Evolutionary conservation across 2,888 invertebrate species (phyloP).

Genomic region (Rotaria magnacalcarata): DNA sequence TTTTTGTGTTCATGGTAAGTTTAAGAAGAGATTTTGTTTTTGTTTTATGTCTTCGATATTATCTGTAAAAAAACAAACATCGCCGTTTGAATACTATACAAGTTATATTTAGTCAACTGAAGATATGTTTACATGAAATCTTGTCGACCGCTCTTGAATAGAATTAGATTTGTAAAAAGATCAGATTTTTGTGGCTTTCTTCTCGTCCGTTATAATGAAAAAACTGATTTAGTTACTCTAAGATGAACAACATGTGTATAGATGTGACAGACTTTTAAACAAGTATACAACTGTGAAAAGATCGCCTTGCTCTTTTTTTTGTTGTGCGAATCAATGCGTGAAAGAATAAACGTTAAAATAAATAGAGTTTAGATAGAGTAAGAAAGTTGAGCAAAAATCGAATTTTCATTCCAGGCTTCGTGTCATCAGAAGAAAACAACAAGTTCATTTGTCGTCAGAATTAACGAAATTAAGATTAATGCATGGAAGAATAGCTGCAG

Average conservation of each 20-base stretch:
- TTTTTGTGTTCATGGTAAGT: conserved; percentile 37
- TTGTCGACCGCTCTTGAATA: not conserved
- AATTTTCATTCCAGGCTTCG: too few species aligned
- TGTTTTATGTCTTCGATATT: too few species aligned
- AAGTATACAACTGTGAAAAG: not conserved
- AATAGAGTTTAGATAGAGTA: too few species aligned
- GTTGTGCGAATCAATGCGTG: too few species aligned
- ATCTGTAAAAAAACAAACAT: too few species aligned
- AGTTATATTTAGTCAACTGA: not conserved
- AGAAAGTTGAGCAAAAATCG: too few species aligned
- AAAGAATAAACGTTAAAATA: too few species aligned
- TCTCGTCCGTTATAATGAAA: not conserved
- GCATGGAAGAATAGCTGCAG: too few species aligned
- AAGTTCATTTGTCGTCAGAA: too few species aligned
- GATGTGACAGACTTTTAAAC: not conserved
- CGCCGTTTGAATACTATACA: too few species aligned
- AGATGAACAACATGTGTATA: not conserved
- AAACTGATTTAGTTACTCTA: not conserved
- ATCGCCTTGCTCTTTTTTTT: not conserved
- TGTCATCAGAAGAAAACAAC: too few species aligned
- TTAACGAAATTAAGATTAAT: too few species aligned
- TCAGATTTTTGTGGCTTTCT: not conserved
- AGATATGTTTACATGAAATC: not conserved
- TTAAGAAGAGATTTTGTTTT: not conserved
- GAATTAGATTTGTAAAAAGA: not conserved